Conservation (phyloP, 2,797 vertebrate species). For the Channa striata region DNA sequence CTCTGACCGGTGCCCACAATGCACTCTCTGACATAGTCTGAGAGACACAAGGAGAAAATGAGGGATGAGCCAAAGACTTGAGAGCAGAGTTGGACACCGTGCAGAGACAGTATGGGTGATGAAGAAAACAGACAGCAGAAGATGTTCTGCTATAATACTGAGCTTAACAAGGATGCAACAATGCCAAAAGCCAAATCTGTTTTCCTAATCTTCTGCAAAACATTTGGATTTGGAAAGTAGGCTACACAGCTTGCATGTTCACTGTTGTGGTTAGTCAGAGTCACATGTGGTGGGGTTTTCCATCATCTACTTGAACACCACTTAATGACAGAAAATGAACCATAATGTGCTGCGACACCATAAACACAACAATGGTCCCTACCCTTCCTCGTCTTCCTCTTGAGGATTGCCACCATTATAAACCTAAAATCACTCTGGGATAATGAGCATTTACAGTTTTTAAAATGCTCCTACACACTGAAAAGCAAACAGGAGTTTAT, state of each 20-base stretch:
- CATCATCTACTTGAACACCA: conserved; percentile 64
- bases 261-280: conserved; percentile 34
- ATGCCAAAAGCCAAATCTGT: conserved; percentile 72
- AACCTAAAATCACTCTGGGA: conserved; percentile 11
- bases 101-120: conserved; percentile 57
- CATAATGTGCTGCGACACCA: conserved; percentile 71
- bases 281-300: conserved; percentile 47
- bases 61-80: conserved; percentile 47
- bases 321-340: conserved; percentile 73
- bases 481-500: neutral
- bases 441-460: conserved; percentile 4
- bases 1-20: conserved; percentile 93
- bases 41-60: conserved; percentile 26
- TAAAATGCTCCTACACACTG: neutral
- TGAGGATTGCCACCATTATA: conserved; percentile 6
- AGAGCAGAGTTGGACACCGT: conserved; percentile 27
- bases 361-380: conserved; percentile 63
- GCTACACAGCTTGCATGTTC: conserved; percentile 39
- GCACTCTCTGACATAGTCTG: conserved; percentile 94
- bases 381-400: conserved; percentile 49
- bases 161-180: conserved; percentile 55
- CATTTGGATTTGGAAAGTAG: conserved; percentile 47
- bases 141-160: conserved; percentile 44
- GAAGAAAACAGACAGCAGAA: conserved; percentile 68
- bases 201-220: conserved; percentile 65